Conservation (phyloP, 64 coral and sea anemone species). For the Pachyseris speciosa region DNA sequence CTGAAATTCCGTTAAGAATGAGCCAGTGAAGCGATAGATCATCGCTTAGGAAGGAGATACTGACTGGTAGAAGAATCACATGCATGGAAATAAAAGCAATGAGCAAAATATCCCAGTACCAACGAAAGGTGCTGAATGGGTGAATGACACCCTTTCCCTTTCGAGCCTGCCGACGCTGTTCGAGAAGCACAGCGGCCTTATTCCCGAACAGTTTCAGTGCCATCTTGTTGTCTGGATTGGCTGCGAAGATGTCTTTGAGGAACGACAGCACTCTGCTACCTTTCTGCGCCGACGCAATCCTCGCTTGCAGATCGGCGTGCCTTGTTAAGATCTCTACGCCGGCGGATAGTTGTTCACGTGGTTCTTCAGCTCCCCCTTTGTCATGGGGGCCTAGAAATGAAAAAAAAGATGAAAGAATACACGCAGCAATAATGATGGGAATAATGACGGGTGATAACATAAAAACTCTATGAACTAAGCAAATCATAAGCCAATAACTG, state of each 20-base stretch:
- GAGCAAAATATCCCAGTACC: slow-evolving; percentile 99
- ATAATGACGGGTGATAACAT: too few relatives aligned
- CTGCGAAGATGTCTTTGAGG: slow-evolving; percentile 75
- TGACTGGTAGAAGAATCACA: slow-evolving; percentile 94
- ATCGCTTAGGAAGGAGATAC: slow-evolving; percentile 88
- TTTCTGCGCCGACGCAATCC: neutral
- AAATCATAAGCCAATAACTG: too few relatives aligned
- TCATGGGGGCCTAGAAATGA: neutral
- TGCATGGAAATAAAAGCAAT: slow-evolving; percentile 90
- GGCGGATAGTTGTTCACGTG: neutral
- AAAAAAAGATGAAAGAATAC: too few relatives aligned
- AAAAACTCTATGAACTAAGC: too few relatives aligned
- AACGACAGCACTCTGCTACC: neutral
- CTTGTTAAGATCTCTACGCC: slow-evolving; percentile 13
- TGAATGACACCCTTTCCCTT: slow-evolving; percentile 88
- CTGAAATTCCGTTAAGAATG: slow-evolving; percentile 89
- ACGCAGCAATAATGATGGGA: too few relatives aligned
- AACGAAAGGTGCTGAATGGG: slow-evolving; percentile 97
- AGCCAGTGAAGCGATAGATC: slow-evolving; percentile 93
- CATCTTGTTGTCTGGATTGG: slow-evolving; percentile 97
- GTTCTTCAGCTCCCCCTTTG: neutral
- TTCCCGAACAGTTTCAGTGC: slow-evolving; percentile 96
- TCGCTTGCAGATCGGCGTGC: neutral
- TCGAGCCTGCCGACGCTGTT: slow-evolving; percentile 78
- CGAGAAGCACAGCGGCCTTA: slow-evolving; percentile 92